These are phyloP conservation scores for Notospermus geniculatus DNA, from an alignment of 1,140 invertebrate genomes.

Conservation along the genomic window DNA sequence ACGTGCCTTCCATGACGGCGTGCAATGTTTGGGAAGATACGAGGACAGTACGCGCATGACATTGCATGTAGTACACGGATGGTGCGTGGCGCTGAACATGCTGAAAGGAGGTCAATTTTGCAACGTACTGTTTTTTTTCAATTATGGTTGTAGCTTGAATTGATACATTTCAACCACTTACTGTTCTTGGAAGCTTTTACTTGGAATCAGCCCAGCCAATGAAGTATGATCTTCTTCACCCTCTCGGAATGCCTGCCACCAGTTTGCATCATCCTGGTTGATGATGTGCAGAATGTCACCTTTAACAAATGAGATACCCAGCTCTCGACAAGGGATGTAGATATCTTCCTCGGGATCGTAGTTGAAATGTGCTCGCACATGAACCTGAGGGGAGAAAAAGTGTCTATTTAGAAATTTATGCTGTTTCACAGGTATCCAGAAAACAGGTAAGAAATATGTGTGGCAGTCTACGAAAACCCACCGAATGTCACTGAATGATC, in stretches of 20 bases:
- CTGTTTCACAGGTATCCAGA: too few relatives aligned
- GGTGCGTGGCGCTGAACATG: too few relatives aligned
- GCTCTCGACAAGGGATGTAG: conserved; percentile 94
- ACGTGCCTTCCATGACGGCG: too few relatives aligned
- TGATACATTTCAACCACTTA: conserved; percentile 58
- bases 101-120: too few relatives aligned
- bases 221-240: conserved; percentile 87
- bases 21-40: too few relatives aligned
- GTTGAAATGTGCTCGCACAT: conserved; percentile 93
- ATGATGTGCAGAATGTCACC: conserved; percentile 96
- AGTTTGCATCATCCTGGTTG: conserved; percentile 67
- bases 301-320: conserved; percentile 89
- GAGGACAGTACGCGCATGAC: too few relatives aligned
- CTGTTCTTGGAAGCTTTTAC: conserved; percentile 93
- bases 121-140: conserved; percentile 12
- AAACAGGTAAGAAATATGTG: too few relatives aligned
- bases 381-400: conserved; percentile 53
- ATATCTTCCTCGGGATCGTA: conserved; percentile 98
- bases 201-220: conserved; percentile 92
- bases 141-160: not conserved
- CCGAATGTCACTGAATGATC: too few relatives aligned
- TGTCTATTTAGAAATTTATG: not conserved
- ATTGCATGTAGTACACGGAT: too few relatives aligned
- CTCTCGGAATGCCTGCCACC: conserved; percentile 78
- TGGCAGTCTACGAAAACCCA: too few relatives aligned